phyloP scores from a whole-genome alignment of 2,113 vertebrate genomes.

The Numida meleagris region DNA sequence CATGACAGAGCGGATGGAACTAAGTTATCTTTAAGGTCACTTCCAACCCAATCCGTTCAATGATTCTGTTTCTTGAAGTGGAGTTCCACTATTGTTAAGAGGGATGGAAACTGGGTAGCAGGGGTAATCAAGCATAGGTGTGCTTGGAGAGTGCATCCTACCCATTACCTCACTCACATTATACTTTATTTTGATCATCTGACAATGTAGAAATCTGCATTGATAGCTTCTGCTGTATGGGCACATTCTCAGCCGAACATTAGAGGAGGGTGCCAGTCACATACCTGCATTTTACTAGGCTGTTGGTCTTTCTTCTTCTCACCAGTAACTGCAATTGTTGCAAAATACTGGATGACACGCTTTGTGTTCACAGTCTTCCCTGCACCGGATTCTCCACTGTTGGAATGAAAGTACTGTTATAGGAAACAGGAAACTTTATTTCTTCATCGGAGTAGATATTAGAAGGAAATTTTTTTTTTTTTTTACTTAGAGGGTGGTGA shows the following conservation, averaged over 20 bases:
- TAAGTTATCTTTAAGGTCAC: neutral
- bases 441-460: neutral
- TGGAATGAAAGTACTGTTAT: neutral
- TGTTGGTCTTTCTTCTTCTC: constrained; percentile 77
- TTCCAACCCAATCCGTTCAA: neutral
- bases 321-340: constrained; percentile 91
- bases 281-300: constrained; percentile 85
- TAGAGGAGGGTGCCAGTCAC: neutral
- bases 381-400: constrained; percentile 93
- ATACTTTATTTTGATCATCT: neutral
- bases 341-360: constrained; percentile 96
- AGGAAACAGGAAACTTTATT: neutral
- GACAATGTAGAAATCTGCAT: neutral
- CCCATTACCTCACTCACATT: neutral
- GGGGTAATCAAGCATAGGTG: accelerated
- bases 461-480: neutral
- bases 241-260: neutral
- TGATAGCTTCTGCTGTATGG: neutral
- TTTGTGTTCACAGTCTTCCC: constrained; percentile 98
- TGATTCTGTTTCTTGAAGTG: neutral
- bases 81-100: neutral
- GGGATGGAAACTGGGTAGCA: neutral
- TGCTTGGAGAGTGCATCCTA: neutral
- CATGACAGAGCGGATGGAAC: neutral
- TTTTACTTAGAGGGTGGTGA: neutral